A percentile compares a stretch with the other conserved stretches of the same genome.
Conservation (phyloP, 2,888 invertebrate species). For the Drosophila paranaensis region DNA sequence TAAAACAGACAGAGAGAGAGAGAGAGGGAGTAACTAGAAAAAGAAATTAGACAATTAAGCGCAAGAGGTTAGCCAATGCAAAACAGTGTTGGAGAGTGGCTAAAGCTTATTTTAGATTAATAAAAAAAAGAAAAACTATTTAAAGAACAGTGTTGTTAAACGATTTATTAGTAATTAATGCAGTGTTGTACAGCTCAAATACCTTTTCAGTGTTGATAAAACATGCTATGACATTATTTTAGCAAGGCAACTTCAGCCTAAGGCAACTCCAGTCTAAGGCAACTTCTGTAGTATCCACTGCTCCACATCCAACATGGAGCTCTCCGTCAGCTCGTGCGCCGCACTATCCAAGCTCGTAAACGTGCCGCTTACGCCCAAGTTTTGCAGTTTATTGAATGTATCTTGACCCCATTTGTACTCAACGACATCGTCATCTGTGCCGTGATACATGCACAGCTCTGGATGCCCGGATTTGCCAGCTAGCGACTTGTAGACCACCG, state of each 20-base stretch:
- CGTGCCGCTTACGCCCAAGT: constrained; percentile 87
- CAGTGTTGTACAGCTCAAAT: constrained; percentile 1
- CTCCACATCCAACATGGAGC: constrained; percentile 87
- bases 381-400: constrained; percentile 86
- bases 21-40: not conserved
- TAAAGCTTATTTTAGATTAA: not conserved
- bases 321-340: constrained; percentile 88
- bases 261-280: constrained; percentile 75
- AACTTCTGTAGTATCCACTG: constrained; percentile 87
- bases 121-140: not conserved
- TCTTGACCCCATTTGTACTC: constrained; percentile 88
- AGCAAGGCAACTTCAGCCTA: no score
- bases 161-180: not conserved
- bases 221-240: no score
- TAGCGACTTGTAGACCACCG: constrained; percentile 88
- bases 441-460: constrained; percentile 83
- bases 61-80: not conserved
- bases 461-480: constrained; percentile 62
- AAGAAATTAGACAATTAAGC: constrained; percentile 6
- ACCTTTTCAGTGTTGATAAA: no score
- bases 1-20: not conserved
- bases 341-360: constrained; percentile 87
- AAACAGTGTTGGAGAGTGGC: not conserved
- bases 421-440: constrained; percentile 87
- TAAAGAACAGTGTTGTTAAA: not conserved